Evolutionary conservation across 2,888 invertebrate genomes (phyloP).

Genomic region (Phanerotoma sp.): DNA sequence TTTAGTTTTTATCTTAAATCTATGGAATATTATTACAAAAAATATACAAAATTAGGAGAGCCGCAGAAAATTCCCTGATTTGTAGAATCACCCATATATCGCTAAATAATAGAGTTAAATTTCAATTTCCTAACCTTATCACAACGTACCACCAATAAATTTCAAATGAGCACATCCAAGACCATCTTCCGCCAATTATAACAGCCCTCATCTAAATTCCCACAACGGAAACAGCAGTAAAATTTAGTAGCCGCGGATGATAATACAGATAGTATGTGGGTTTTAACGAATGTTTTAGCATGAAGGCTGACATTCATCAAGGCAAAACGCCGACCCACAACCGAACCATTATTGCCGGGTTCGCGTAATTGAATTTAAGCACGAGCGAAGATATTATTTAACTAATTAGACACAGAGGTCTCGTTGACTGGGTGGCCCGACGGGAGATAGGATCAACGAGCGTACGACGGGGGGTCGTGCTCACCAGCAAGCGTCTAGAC

Average conservation of each 20-base stretch:
- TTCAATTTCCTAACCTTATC: background rate
- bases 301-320: slow-evolving; percentile 47
- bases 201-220: too few species aligned
- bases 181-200: too few species aligned
- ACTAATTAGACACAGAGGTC: slow-evolving; percentile 56
- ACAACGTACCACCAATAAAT: too few species aligned
- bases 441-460: slow-evolving; percentile 34
- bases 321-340: slow-evolving; percentile 46
- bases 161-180: too few species aligned
- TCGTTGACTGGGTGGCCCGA: slow-evolving; percentile 48
- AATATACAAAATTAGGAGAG: too few species aligned
- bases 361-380: slow-evolving; percentile 55
- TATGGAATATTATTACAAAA: too few species aligned
- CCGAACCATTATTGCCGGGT: slow-evolving; percentile 51
- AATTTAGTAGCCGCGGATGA: background rate
- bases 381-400: slow-evolving; percentile 56
- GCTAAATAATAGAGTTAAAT: too few species aligned
- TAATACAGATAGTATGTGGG: background rate
- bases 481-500: background rate
- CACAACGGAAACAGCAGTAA: background rate
- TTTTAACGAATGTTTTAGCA: slow-evolving; percentile 5
- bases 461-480: background rate
- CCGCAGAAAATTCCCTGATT: too few species aligned
- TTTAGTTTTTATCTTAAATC: too few species aligned
- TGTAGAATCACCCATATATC: too few species aligned